Base-by-base conservation (phyloP, 2,113 vertebrate genomes). In the Sphaerodactylus townsendi region DNA sequence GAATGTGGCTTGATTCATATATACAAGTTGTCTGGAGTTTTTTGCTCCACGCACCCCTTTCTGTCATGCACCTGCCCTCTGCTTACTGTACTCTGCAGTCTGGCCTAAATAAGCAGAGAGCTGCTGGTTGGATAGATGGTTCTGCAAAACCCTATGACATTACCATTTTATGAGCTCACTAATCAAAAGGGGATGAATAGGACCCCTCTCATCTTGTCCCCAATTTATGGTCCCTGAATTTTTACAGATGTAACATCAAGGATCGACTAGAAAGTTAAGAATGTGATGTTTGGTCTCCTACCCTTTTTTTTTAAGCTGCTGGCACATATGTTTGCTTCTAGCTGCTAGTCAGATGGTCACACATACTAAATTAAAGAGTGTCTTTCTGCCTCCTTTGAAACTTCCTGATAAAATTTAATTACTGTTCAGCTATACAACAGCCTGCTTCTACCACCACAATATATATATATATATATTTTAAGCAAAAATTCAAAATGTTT, bases 341-440 rank as follows among this genome's bases (percentile, higher is more conserved):
- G 89, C 59, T 72, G 30, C 44, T 70, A 85, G 85, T 87, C 85
- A 90, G 85, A 88, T 37, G 70, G 85, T 85, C 59, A 79, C 77
- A 87, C 1, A 68, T 88, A 81, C 68, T 1, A 13, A 77, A 76
- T 83, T 83, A 68, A 59, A 81, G 90, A 70, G 71, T 69, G 68
- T 76, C 86, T 0, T 0, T 90, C 68, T 81, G 66, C 30, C 82
- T 92, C 81, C 1, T 90, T 89, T 92, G 59, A 85, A 90, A 90
- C 85, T 85, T 84, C 75, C 82, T 89, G 75, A 71, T 80, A 83
- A 77, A 87, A 85, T 93, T 93, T 95, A 92, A 91, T 91, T 89
- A 83, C 33, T 70, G 71, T 86, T 93, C 87, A 90, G 56, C 65
- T 85, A 28, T 65, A 79, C 69, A 75, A 72, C 66, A 85, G 14